Conservation (phyloP, 2,888 invertebrate genomes). For the Hanleya hanleyi region DNA sequence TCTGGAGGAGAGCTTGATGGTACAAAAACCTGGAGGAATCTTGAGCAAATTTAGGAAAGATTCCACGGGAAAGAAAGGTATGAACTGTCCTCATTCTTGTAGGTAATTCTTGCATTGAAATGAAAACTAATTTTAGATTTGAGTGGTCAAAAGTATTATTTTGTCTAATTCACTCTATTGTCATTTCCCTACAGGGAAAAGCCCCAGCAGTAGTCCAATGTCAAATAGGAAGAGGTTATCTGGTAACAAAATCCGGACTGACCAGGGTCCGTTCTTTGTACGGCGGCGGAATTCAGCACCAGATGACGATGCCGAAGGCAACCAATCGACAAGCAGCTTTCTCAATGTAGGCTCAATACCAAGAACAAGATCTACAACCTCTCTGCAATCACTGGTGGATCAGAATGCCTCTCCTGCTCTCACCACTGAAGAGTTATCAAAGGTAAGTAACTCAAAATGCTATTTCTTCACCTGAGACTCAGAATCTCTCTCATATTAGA, state of each 20-base stretch:
- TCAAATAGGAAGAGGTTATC: not conserved
- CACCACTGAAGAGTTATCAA: conserved; percentile 5
- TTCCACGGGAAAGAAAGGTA: not conserved
- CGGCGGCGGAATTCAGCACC: conserved; percentile 47
- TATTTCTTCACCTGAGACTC: not conserved
- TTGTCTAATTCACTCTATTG: too few species aligned
- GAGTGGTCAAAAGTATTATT: too few species aligned
- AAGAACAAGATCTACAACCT: conserved; percentile 48
- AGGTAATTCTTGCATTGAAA: too few species aligned
- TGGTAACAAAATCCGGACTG: not conserved
- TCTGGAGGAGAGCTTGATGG: conserved; percentile 15
- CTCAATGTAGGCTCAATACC: conserved; percentile 25
- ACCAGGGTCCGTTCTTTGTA: not conserved
- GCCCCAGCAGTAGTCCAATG: conserved; percentile 23
- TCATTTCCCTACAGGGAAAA: too few species aligned
- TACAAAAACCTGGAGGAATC: conserved; percentile 33
- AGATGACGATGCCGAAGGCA: conserved; percentile 21
- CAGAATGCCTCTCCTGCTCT: conserved; percentile 21
- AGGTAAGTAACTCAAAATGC: not conserved
- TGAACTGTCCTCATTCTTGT: too few species aligned
- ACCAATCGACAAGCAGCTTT: conserved; percentile 5
- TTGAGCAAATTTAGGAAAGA: conserved; percentile 46
- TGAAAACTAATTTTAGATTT: too few species aligned
- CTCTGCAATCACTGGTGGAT: conserved; percentile 37
- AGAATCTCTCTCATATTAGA: too few species aligned